These are phyloP conservation scores for Gari tellinella DNA, from an alignment of 2,888 invertebrate species.

Conservation along the genomic window DNA sequence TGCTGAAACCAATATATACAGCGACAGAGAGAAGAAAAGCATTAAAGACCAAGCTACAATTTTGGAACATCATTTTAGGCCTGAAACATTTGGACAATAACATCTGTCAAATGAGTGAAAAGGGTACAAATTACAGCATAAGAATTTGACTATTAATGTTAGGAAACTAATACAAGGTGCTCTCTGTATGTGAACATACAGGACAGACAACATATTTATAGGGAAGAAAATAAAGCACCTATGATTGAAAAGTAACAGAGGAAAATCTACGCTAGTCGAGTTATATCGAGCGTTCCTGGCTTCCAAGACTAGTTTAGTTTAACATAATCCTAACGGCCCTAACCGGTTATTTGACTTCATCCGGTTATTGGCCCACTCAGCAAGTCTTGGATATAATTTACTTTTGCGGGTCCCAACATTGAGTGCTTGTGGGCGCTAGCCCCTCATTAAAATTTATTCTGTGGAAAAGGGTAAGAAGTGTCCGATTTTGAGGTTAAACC, in stretches of 20 bases:
- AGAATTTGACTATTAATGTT: conserved; percentile 26
- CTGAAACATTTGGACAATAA: conserved; percentile 36
- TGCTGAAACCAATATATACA: conserved; percentile 9
- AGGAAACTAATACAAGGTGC: no score
- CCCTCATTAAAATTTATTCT: no score
- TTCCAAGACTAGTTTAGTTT: conserved; percentile 37
- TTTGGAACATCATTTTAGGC: conserved; percentile 23
- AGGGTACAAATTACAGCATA: conserved; percentile 20
- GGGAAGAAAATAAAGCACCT: conserved; percentile 20
- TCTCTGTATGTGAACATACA: no score
- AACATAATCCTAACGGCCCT: no score
- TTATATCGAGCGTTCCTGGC: conserved; percentile 32
- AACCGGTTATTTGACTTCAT: no score
- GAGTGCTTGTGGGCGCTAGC: no score
- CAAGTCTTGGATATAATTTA: no score
- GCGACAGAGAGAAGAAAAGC: conserved; percentile 16
- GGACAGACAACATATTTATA: no score
- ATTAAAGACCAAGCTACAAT: conserved; percentile 24
- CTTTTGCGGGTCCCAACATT: no score
- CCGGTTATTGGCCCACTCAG: no score
- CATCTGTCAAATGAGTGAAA: conserved; percentile 25
- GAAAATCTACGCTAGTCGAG: conserved; percentile 16
- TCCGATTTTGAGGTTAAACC: no score
- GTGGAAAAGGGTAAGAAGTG: no score
- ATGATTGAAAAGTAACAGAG: background rate